phyloP scores from a whole-genome alignment of 2,888 invertebrate species.

The Coleophora flavipennella region DNA sequence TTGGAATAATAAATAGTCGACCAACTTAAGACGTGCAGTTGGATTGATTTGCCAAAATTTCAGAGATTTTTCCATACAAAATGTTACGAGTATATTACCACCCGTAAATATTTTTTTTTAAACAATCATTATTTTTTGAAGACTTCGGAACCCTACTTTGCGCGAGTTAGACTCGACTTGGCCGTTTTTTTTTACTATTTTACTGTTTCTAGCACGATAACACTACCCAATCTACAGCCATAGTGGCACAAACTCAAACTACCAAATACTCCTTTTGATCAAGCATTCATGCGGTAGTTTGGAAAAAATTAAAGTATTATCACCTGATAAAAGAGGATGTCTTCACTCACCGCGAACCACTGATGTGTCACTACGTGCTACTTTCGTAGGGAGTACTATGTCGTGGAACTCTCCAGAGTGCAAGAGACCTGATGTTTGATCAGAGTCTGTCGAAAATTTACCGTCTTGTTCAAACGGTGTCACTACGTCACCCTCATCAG shows the following conservation, averaged over 20 bases:
- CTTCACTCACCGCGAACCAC: constrained; percentile 72
- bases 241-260: constrained; percentile 22
- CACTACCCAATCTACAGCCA: no score
- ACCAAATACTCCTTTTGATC: constrained; percentile 23
- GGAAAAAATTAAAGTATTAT: constrained; percentile 61
- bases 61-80: no score
- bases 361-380: constrained; percentile 53
- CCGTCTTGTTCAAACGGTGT: constrained; percentile 33
- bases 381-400: constrained; percentile 55
- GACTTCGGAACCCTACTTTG: no score
- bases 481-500: constrained; percentile 57
- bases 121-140: no score
- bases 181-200: no score
- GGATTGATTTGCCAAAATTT: no score
- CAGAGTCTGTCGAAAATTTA: constrained; percentile 16
- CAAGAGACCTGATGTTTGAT: constrained; percentile 33
- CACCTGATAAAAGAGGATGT: constrained; percentile 70
- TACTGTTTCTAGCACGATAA: no score
- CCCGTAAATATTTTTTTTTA: no score
- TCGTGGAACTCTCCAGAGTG: constrained; percentile 73
- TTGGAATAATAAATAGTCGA: no score
- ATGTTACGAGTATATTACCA: no score
- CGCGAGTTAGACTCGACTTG: no score
- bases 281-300: constrained; percentile 52
- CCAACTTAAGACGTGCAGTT: no score